Base-by-base conservation (phyloP, 2,797 vertebrate species). In the Pteronotus mesoamericanus region DNA sequence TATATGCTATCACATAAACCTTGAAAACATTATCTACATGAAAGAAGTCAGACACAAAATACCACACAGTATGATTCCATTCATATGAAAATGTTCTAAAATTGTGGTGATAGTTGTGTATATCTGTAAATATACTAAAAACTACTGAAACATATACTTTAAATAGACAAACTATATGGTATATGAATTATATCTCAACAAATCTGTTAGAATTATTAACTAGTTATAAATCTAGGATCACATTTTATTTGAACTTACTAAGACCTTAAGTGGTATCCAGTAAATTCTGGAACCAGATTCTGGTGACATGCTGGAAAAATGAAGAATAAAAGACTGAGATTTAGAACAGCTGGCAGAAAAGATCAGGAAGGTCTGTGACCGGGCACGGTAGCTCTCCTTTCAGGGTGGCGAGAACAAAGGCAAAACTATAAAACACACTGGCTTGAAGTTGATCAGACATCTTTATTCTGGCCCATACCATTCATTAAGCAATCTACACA, bases 391-490 rank as follows among this genome's bases (percentile, higher is more conserved):
- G 42, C 53, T 48, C n/a, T 86, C 85, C 48, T 9, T 34, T 46
- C 68, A 96, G 2, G 59, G 34, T 6, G 26, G 34, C 2, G 86
- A 89, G 46, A 72, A 87, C 46, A 95, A 72, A 91, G 39, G n/a
- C 7, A 44, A 75, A n/a, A 61, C 39, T 39, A 84, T 61, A 82
- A 87, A 94, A 91, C 74, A 94, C 42, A 84, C 19, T 15, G 32
- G 5, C 37, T 19, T n/a, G 24, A 93, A 84, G 29, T 3, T 92
- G 87, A 84, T 29, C 96, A 89, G 59, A 95, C n/a, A 89, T 79
- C 85, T 98, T 97, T 96, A 96, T 96, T 96, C 78, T 79, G 75
- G 64, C 88, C 93, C 42, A 90, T 57, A 24, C 34, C 75, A 71
- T 75, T 93, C 82, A 95, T 11, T 84, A 95, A 89, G 53, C 78